phyloP scores from a whole-genome alignment of 2,888 invertebrate species.

The Oxytorus armatus region DNA sequence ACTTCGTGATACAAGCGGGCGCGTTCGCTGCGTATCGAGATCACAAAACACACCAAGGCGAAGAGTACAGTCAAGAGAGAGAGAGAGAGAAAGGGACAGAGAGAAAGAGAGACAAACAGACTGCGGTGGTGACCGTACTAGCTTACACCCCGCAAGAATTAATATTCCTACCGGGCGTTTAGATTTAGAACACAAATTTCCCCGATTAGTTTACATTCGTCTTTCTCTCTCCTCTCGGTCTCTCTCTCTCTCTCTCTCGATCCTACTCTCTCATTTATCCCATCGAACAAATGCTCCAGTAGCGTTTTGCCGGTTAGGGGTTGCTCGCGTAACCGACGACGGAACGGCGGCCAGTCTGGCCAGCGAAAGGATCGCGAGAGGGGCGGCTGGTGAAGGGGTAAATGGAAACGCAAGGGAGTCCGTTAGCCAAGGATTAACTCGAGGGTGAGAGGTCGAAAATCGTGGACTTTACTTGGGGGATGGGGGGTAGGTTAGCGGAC shows the following conservation, averaged over 20 bases:
- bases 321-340: slow-evolving; percentile 31
- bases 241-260: slow-evolving; percentile 34
- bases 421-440: slow-evolving; percentile 71
- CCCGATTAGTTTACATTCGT: slow-evolving; percentile 82
- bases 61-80: neutral
- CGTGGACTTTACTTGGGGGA: slow-evolving; percentile 74
- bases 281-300: slow-evolving; percentile 55
- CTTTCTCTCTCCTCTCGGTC: slow-evolving; percentile 39
- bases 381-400: slow-evolving; percentile 7
- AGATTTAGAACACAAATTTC: slow-evolving; percentile 84
- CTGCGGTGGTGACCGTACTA: slow-evolving; percentile 44
- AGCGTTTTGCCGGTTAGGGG: slow-evolving; percentile 59
- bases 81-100: slow-evolving; percentile 28
- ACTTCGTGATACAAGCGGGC: slow-evolving; percentile 66
- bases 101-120: slow-evolving; percentile 25
- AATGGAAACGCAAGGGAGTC: slow-evolving; percentile 27
- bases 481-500: slow-evolving; percentile 71
- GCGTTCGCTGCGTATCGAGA: slow-evolving; percentile 53
- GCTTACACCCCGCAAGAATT: slow-evolving; percentile 75
- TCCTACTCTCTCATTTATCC: too few relatives aligned
- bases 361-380: slow-evolving; percentile 11
- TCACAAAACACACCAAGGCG: slow-evolving; percentile 60
- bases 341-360: slow-evolving; percentile 45
- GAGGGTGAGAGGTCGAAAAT: slow-evolving; percentile 72
- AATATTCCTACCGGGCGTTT: slow-evolving; percentile 83